A percentile compares a stretch with the other conserved stretches of the same genome.
Conservation (phyloP, 2,888 invertebrate genomes). For the Hyppa rectilinea region DNA sequence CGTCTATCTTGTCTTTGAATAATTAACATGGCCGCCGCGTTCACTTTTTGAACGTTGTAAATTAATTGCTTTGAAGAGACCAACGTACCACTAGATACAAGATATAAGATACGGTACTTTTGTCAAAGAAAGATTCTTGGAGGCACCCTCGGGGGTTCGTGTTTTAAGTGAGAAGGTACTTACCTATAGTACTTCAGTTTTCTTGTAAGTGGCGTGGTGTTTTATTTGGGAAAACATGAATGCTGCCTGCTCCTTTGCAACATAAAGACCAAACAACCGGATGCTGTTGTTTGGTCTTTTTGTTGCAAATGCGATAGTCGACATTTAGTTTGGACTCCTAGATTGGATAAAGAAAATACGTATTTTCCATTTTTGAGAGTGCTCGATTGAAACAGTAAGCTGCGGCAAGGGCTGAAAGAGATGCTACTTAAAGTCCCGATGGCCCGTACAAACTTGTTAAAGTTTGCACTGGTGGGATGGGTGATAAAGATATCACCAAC, state of each 20-base stretch:
- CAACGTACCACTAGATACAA: not conserved
- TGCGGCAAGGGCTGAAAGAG: not conserved
- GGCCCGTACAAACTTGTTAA: not conserved
- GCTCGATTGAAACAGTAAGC: no score
- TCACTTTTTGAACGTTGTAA: conserved; percentile 42
- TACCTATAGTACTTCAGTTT: not conserved
- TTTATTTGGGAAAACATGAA: not conserved
- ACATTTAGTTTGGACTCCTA: not conserved
- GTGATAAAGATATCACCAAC: no score
- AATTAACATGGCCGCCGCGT: conserved; percentile 46
- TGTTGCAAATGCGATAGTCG: not conserved
- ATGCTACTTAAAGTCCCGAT: not conserved
- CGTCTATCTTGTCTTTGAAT: conserved; percentile 31
- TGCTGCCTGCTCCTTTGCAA: no score
- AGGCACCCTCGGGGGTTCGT: not conserved
- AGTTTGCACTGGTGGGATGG: no score
- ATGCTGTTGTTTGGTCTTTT: not conserved
- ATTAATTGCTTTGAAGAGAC: conserved; percentile 43
- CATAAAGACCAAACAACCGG: no score
- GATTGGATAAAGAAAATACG: no score
- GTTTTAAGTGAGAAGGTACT: not conserved
- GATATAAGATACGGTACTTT: conserved; percentile 4
- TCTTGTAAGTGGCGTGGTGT: conserved; percentile 2
- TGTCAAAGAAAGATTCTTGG: not conserved
- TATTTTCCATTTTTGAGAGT: no score